Base-by-base conservation (phyloP, 2,113 vertebrate species). In the Vidua chalybeata region DNA sequence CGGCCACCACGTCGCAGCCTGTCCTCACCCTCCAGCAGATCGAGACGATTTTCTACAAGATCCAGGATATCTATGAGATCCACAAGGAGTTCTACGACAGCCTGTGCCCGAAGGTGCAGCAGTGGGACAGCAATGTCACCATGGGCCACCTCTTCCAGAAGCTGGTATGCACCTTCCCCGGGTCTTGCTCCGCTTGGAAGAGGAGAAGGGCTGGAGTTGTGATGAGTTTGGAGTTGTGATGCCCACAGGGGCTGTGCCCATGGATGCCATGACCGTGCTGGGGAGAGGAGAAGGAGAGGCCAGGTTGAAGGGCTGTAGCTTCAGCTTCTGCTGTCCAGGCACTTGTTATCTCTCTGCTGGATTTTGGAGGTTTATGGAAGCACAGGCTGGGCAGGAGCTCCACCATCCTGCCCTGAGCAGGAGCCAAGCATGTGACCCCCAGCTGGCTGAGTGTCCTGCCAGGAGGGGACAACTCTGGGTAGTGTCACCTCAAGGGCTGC, bases 91-190 rank as follows among this genome's bases (percentile, higher is more conserved):
- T 99, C 97, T 99, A 99, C 0, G 99, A 99, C 77, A 98, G 97
- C 87, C 98, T 99, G 56, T 98, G 98, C 75, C 99, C 99, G 3
- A 98, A 98, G 94, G 99, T 99, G 96, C 99, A 99, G 97, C 98
- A 99, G 82, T 99, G 99, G 99, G 99, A 99, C 74, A 99, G 99
- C 97, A 99, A 98, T 28, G 98, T 99, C 93, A 99, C 98, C 18
- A 99, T 99, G 92, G 99, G 99, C 43, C 99, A 99, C 96, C 98
- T 99, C 92, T 99, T 99, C 97, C 99, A 99, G 97, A 99, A 99
- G 94, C 98, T 99, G 99, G 99, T 99, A 97, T 96, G 99, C 43
- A 0, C 46, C 39, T 93, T 96, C 41, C 33, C 26, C 0, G 9
- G 48, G 58, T 67, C 66, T 89, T 74, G 43, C 76, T 90, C 24